Evolutionary conservation across 2,113 vertebrate genomes (phyloP), one percentile per base, ranked within the genome.

Genomic region (Cynopterus brachyotis): DNA sequence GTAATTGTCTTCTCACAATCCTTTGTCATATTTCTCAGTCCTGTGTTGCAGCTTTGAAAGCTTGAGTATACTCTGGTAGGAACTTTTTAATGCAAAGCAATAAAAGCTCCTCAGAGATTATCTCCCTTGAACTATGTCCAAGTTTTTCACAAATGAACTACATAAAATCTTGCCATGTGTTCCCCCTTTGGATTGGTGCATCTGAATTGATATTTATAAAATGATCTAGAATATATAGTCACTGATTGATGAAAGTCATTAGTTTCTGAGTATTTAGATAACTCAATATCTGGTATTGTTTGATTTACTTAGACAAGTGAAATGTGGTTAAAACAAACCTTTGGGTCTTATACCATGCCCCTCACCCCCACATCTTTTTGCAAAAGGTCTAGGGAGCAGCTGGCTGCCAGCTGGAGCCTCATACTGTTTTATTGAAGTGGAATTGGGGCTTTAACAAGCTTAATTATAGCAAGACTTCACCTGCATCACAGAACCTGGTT

Each of bases 391-490:
- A 81, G n/a, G 55, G 72, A 96, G 88, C 97, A 97, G 97, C 97
- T 97, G 97, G 97, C 76, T 84, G 72, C 95, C 96, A 97, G 94
- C 95, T 98, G 97, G 95, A 67, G 69, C 66, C 15, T 64, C n/a
- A 10, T 64, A 81, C 81, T 92, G 70, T 94, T 97, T 96, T 94
- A 91, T 62, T 95, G 93, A 96, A 95, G 91, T 88, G 47, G 79
- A 88, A 95, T 85, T 93, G 96, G 70, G 88, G 62, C 90, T 91
- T 96, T 96, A 97, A 98, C 88, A 96, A 94, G 87, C 95, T 96
- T 96, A 96, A 95, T 95, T 97, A 87, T 94, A 97, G 78, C 87
- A 96, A 90, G 94, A 88, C 88, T 94, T 97, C 94, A 97, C 97
- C 95, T 97, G 94, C 91, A 75, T 96, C 40, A 53, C 69, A 94